phyloP scores from a whole-genome alignment of 2,113 vertebrate genomes.

The Pomatostomus ruficeps region DNA sequence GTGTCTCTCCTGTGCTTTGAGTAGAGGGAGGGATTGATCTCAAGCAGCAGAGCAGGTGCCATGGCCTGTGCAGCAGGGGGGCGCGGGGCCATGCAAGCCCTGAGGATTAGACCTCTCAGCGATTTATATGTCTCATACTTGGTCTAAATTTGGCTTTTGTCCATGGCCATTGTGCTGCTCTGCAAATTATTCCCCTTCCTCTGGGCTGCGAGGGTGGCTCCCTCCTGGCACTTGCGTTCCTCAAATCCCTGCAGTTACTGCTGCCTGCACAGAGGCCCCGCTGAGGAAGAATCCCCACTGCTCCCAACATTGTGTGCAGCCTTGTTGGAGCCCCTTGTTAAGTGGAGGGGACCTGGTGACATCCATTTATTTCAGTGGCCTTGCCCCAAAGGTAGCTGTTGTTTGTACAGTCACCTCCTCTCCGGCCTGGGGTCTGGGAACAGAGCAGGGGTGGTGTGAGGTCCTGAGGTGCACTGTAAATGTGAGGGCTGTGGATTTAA shows the following conservation, averaged over 20 bases:
- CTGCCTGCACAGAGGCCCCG: background rate
- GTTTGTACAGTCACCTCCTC: background rate
- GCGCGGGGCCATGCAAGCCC: background rate
- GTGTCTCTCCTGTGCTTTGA: background rate
- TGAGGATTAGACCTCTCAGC: background rate
- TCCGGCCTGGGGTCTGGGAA: background rate
- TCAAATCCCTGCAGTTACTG: background rate
- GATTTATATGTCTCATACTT: background rate
- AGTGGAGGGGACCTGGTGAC: background rate
- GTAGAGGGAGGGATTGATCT: background rate
- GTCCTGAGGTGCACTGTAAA: background rate
- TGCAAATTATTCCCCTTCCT: background rate
- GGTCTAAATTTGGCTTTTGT: background rate
- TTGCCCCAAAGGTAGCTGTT: background rate
- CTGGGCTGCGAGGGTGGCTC: accelerated
- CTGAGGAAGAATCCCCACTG: background rate
- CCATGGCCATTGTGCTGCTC: background rate
- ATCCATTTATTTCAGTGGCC: background rate
- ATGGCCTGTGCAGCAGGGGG: background rate
- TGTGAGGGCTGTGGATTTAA: background rate
- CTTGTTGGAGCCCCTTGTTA: background rate
- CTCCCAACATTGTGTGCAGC: background rate
- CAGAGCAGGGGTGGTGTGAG: background rate
- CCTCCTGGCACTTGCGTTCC: background rate
- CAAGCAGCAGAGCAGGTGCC: background rate